Evolutionary conservation across 92 coral and sea anemone genomes (phyloP).

Genomic region (Parazoanthus darwini): DNA sequence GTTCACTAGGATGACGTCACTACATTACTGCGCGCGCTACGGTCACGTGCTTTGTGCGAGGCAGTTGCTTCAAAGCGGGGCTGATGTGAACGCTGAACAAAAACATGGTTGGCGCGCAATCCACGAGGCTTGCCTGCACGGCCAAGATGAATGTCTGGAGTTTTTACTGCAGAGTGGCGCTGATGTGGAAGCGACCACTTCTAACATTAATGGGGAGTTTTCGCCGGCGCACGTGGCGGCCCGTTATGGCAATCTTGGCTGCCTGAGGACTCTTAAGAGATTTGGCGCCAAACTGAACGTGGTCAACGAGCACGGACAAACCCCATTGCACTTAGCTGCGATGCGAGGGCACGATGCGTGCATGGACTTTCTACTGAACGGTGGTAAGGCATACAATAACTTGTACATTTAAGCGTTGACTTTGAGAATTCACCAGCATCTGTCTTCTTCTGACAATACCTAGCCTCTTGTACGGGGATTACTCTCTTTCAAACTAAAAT

Average conservation of each 20-base stretch:
- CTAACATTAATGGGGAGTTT: slow-evolving; percentile 56
- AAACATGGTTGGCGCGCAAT: slow-evolving; percentile 83
- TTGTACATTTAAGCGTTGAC: background rate
- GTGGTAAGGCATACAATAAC: slow-evolving; percentile 45
- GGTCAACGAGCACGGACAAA: slow-evolving; percentile 65
- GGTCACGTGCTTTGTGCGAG: slow-evolving; percentile 63
- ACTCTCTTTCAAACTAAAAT: background rate
- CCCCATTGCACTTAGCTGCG: slow-evolving; percentile 78
- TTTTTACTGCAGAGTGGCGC: slow-evolving; percentile 61
- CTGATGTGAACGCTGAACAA: slow-evolving; percentile 62
- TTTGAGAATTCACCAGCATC: background rate
- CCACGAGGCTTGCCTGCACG: slow-evolving; percentile 82
- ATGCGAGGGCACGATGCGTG: slow-evolving; percentile 84
- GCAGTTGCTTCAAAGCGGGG: slow-evolving; percentile 58
- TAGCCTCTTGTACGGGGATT: background rate
- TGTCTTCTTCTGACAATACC: background rate
- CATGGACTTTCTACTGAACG: slow-evolving; percentile 64
- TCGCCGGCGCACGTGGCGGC: slow-evolving; percentile 80
- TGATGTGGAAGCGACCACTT: slow-evolving; percentile 64
- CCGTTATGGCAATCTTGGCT: slow-evolving; percentile 67
- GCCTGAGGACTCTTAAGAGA: slow-evolving; percentile 59
- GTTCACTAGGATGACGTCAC: slow-evolving; percentile 57
- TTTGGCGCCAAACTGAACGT: slow-evolving; percentile 60
- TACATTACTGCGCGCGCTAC: slow-evolving; percentile 79
- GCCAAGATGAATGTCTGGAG: slow-evolving; percentile 62